These are phyloP conservation scores for Brenthis ino DNA, from an alignment of 2,888 invertebrate species.

Conservation along the genomic window DNA sequence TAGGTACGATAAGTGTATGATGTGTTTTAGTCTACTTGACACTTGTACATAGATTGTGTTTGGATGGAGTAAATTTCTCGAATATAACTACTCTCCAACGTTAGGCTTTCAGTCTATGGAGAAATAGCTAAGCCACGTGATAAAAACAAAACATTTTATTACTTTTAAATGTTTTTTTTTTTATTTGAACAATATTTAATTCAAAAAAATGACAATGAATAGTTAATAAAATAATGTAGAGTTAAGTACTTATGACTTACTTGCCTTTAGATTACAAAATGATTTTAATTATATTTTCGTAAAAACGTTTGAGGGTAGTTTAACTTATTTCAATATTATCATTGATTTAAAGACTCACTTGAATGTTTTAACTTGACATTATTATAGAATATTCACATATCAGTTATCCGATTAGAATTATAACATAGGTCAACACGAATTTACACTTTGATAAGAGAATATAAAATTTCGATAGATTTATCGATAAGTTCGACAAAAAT, in stretches of 20 bases:
- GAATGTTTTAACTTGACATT: constrained; percentile 5
- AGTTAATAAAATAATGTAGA: no score
- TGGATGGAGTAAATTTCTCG: constrained; percentile 16
- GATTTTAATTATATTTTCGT: not conserved
- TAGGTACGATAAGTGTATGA: constrained; percentile 19
- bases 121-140: no score
- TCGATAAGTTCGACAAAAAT: no score
- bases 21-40: constrained; percentile 25
- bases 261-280: no score
- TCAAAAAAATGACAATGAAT: no score
- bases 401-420: not conserved
- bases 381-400: constrained; percentile 1
- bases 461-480: no score
- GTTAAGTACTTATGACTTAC: no score
- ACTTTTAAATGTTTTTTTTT: no score
- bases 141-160: no score
- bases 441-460: no score
- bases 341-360: not conserved
- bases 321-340: not conserved
- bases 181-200: no score
- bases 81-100: constrained; percentile 17
- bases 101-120: not conserved
- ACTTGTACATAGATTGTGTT: constrained; percentile 36
- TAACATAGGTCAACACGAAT: no score
- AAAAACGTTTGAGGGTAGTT: constrained; percentile 14